Evolutionary conservation across 2,113 vertebrate species (phyloP), one percentile per base, ranked within the genome.

Genomic region (Carassius carassius): DNA sequence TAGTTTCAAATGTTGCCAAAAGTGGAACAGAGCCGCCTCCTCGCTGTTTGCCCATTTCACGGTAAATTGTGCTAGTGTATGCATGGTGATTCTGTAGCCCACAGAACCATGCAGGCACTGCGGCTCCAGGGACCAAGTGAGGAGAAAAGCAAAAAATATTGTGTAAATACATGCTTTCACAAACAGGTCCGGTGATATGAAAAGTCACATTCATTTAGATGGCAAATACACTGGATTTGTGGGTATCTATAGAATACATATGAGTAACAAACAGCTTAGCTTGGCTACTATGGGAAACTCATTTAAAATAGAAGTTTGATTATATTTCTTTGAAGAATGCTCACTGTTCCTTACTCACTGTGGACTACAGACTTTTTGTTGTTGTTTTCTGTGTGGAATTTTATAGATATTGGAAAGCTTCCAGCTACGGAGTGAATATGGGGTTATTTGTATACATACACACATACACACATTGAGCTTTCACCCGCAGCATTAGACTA

Each of bases 31-130:
- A 82, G 83, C 72, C 51, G 58, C 60, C 72, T 84, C 69, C 86
- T 67, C 65, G 76, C 65, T 62, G n/a, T 84, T 87, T 80, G 82
- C 69, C 76, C 69, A 87, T 87, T 84, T 84, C 86, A 87, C 60
- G 62, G 77, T 76, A 87, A 76, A 87, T 87, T 87, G 86, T 76
- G 60, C 86, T 67, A 49, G 86, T 44, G 76, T 79, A 79, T 80
- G 58, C 47, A 74, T 84, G 69, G 77, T 81, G 82, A 35, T 84
- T 87, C 60, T 74, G 35, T n/a, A 76, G 35, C 62, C 37, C 60
- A 70, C 49, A 72, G 13, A 84, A 81, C 12, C 56, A 23, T 81
- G 44, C 49, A 25, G 0, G 65, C 47, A 51, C 1, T 80, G 70
- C 23, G 29, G 12, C 70, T 70, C 23, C 67, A 81, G 77, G 56